Evolutionary conservation across 30 jellyfish, hydroid and myxozoan species (phyloP), one percentile per base, ranked within the genome.

Genomic region (Morbakka virulenta): DNA sequence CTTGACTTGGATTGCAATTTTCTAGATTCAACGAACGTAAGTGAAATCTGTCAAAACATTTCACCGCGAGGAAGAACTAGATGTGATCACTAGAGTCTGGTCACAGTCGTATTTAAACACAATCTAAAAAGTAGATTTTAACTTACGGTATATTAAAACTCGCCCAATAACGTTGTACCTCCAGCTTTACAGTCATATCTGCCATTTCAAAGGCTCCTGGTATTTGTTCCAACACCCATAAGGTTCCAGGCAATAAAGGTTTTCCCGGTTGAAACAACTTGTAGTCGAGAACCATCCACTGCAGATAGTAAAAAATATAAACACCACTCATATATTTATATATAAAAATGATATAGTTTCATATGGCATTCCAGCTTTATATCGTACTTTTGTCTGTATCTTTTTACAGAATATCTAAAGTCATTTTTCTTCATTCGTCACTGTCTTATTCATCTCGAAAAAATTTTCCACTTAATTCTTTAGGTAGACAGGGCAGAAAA

Each of bases 161-260:
- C 34, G 98, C 62, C 98, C 98, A 91, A 49, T 83, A 91, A 13
- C 91, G 64, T 4, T 91, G 80, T 26, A 72, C 83, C 25, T 65
- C 71, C 52, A 91, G 69, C 21, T 64, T 69, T 72, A 83, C 25
- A 0, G 95, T 74, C 95, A 76, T 84, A 32, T 91, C 98, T 0
- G 96, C 98, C 98, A 91, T 91, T 36, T 76, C 82, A 0, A 91
- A 94, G 1, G 91, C 32, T 20, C 98, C 98, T n/a, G 98, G 98
- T 4, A 91, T 73, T 70, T 91, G 98, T 64, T 91, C 98, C 32
- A 91, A 33, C 31, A 91, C 76, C 98, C 98, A 91, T 0, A 91
- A 74, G 1, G 98, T 91, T 28, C 84, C 84, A 34, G 96, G 96
- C 32, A 72, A 52, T 82, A 91, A 28, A 3, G 95, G 85, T 35